Conservation (phyloP, 2,797 vertebrate species). For the Chloroceryle amazona region DNA sequence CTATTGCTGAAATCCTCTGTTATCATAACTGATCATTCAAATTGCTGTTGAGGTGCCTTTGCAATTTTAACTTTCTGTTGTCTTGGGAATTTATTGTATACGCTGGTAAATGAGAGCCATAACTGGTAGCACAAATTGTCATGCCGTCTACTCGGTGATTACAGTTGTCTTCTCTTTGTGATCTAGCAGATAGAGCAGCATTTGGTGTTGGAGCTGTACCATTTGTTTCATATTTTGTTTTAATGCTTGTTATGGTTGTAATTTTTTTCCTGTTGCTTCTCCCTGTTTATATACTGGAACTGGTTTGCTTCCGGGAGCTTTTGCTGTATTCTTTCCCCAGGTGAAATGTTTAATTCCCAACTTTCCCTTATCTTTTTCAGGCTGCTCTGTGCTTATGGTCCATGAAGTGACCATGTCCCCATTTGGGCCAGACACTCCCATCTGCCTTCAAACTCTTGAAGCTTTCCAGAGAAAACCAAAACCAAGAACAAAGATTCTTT, state of each 20-base stretch:
- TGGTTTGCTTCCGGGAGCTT: not conserved
- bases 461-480: constrained; percentile 22
- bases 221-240: not conserved
- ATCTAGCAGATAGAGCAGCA: not conserved
- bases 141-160: not conserved
- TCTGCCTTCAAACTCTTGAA: constrained; percentile 68
- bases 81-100: not conserved
- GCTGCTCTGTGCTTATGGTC: constrained; percentile 73
- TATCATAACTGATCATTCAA: not conserved
- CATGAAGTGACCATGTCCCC: constrained; percentile 67
- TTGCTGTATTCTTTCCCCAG: not conserved
- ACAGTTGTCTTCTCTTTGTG: not conserved
- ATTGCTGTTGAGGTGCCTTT: not conserved
- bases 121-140: not conserved
- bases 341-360: not conserved
- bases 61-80: not conserved
- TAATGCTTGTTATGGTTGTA: not conserved
- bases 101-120: not conserved
- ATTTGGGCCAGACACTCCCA: constrained; percentile 68
- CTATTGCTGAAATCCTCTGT: not conserved
- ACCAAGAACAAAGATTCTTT: not conserved
- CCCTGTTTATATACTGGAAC: not conserved
- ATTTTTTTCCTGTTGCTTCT: not conserved
- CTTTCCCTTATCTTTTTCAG: constrained; percentile 1
- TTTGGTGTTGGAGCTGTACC: not conserved